Evolutionary conservation across 2,888 invertebrate species (phyloP).

Genomic region (Anthophora plumipes): DNA sequence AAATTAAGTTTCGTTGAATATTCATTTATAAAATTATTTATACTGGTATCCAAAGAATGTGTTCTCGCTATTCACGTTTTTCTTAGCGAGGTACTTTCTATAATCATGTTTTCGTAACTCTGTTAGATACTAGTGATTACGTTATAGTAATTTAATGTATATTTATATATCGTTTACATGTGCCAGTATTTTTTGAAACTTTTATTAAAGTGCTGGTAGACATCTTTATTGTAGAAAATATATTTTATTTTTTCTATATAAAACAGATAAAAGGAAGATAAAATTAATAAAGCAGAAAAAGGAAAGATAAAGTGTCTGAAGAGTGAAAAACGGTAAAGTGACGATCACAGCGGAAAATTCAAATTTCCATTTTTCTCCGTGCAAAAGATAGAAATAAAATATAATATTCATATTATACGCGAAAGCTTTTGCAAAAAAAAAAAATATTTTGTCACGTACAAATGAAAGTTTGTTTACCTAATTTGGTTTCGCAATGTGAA

Average conservation of each 20-base stretch:
- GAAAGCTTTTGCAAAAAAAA: not conserved
- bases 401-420: not conserved
- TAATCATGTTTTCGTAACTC: not conserved
- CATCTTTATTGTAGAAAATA: slow-evolving; percentile 27
- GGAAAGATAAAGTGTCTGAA: not conserved
- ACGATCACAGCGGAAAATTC: too few species aligned
- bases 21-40: slow-evolving; percentile 1
- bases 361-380: not conserved
- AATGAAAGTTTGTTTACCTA: not conserved
- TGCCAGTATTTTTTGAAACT: slow-evolving; percentile 20
- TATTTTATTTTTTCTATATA: slow-evolving; percentile 4
- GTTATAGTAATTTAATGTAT: slow-evolving; percentile 9
- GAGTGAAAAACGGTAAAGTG: not conserved
- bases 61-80: slow-evolving; percentile 28
- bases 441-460: not conserved
- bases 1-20: not conserved
- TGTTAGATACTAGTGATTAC: slow-evolving; percentile 8
- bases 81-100: slow-evolving; percentile 15
- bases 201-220: slow-evolving; percentile 35
- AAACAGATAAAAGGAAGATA: not conserved
- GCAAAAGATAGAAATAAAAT: not conserved
- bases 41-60: slow-evolving; percentile 29
- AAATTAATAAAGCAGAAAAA: not conserved
- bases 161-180: slow-evolving; percentile 13
- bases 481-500: not conserved